A percentile compares a stretch with the other conserved stretches of the same genome.
Evolutionary conservation across 1,140 invertebrate species (phyloP).

Genomic region (Procambarus clarkii): DNA sequence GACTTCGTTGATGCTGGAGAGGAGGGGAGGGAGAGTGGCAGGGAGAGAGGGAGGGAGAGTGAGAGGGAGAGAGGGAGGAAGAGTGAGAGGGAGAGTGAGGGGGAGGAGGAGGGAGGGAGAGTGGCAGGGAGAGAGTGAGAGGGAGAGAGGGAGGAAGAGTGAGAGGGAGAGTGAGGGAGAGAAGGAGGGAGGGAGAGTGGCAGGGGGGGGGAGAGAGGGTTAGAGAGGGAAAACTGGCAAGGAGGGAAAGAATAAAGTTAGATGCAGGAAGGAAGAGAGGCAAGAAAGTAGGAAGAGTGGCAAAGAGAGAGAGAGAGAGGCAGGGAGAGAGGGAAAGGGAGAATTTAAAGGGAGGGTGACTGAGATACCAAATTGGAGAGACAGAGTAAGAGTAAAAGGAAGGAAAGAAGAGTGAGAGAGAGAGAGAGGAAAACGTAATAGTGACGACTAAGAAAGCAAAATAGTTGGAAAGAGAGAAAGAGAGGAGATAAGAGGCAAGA

Average conservation of each 20-base stretch:
- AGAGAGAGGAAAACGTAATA: slow-evolving; percentile 5
- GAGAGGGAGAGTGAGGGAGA: neutral
- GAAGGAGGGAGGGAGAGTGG: neutral
- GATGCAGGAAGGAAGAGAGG: neutral
- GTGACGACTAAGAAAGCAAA: too few species aligned
- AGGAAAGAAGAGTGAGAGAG: slow-evolving; percentile 1
- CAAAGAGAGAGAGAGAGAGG: too few species aligned
- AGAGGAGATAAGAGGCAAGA: neutral
- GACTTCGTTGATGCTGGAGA: neutral
- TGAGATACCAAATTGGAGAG: too few species aligned
- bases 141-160: neutral
- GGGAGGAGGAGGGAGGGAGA: too few species aligned
- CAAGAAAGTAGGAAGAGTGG: too few species aligned
- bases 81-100: too few species aligned
- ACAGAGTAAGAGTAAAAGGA: neutral
- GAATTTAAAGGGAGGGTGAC: too few species aligned
- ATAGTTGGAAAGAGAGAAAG: slow-evolving; percentile 2
- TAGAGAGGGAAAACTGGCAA: too few species aligned
- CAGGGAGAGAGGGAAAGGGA: too few species aligned
- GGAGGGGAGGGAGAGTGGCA: neutral
- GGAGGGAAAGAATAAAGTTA: too few species aligned
- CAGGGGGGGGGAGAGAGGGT: too few species aligned
- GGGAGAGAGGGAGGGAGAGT: slow-evolving; percentile 15
- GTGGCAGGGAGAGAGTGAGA: too few species aligned
- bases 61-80: neutral